These are phyloP conservation scores for Andrena bicolor DNA, from an alignment of 2,888 invertebrate genomes.

Conservation along the genomic window DNA sequence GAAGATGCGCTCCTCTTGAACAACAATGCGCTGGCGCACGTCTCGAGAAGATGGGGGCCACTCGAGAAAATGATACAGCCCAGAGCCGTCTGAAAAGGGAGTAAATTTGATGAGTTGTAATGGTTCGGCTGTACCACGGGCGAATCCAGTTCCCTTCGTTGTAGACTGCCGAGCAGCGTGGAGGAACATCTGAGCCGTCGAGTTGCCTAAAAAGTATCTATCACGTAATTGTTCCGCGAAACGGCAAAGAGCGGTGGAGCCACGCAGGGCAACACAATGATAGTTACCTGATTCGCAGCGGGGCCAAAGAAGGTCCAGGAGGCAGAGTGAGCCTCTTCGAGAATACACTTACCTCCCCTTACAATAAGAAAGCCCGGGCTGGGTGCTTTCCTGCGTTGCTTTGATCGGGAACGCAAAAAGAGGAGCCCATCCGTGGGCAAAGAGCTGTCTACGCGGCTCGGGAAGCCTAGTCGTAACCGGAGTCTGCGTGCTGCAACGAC, in stretches of 20 bases:
- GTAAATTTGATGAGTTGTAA: conserved; percentile 25
- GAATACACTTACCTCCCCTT: conserved; percentile 34
- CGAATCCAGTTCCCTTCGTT: background rate
- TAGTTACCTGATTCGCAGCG: conserved; percentile 17
- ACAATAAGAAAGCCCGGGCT: conserved; percentile 42
- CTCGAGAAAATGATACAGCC: conserved; percentile 19
- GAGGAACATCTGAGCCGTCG: background rate
- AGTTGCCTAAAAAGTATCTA: conserved; percentile 2
- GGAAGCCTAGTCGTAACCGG: conserved; percentile 53
- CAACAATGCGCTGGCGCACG: background rate
- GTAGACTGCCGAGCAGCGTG: background rate
- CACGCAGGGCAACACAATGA: conserved; percentile 10
- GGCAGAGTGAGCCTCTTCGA: background rate
- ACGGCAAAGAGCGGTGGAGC: background rate
- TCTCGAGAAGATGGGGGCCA: background rate
- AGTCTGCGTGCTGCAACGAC: conserved; percentile 69
- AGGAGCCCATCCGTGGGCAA: conserved; percentile 41
- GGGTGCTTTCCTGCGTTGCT: conserved; percentile 34
- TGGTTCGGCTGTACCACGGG: background rate
- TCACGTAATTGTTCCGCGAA: conserved; percentile 20
- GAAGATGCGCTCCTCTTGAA: background rate
- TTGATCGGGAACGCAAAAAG: conserved; percentile 50
- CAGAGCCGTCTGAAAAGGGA: background rate
- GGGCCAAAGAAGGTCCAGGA: background rate
- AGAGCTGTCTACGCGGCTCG: conserved; percentile 42